Evolutionary conservation across 2,888 invertebrate genomes (phyloP).

Genomic region (Epiblema foenella): DNA sequence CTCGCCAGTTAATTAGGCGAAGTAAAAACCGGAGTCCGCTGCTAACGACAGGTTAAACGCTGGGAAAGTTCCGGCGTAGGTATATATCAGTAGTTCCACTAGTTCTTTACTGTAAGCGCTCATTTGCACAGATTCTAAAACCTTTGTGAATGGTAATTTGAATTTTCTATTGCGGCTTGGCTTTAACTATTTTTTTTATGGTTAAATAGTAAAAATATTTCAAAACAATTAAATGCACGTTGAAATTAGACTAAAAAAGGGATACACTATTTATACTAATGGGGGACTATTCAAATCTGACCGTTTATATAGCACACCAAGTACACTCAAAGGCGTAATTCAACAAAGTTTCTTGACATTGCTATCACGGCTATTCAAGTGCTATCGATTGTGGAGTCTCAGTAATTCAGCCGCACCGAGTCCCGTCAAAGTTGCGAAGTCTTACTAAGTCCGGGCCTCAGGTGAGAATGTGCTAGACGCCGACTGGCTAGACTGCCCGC

Average conservation of each 20-base stretch:
- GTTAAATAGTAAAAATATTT: neutral
- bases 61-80: constrained; percentile 38
- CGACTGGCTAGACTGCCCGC: constrained; percentile 80
- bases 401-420: constrained; percentile 69
- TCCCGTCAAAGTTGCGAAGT: constrained; percentile 81
- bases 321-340: constrained; percentile 33
- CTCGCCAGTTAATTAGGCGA: constrained; percentile 77
- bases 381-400: constrained; percentile 68
- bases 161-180: neutral
- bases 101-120: constrained; percentile 33
- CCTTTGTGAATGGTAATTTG: constrained; percentile 29
- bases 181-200: neutral
- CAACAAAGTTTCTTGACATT: constrained; percentile 49
- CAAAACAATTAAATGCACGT: neutral
- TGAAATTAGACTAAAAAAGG: too few relatives aligned
- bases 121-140: constrained; percentile 37
- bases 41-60: constrained; percentile 43
- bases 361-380: constrained; percentile 55
- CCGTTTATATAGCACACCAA: constrained; percentile 14
- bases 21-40: constrained; percentile 60
- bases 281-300: neutral
- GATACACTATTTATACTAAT: neutral
- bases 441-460: constrained; percentile 80
- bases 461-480: constrained; percentile 84
- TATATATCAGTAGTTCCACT: constrained; percentile 41